Conservation (phyloP, 2,888 invertebrate species). For the Lobophora halterata region DNA sequence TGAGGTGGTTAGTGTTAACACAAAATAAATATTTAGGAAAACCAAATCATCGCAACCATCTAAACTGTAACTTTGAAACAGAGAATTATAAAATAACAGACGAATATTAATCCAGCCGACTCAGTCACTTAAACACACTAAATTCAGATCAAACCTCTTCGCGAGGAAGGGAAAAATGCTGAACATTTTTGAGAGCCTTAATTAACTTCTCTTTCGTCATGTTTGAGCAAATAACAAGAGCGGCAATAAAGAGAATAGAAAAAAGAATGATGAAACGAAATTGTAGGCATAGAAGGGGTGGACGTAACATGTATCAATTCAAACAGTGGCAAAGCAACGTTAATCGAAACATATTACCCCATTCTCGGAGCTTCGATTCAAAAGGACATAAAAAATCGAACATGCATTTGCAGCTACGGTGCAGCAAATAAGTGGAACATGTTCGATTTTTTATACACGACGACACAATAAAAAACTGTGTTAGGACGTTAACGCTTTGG, state of each 20-base stretch:
- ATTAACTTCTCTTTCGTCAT: conserved; percentile 24
- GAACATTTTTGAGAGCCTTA: conserved; percentile 19
- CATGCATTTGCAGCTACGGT: too few species aligned
- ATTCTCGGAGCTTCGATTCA: conserved; percentile 38
- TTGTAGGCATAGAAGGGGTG: conserved; percentile 14
- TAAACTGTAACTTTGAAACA: too few species aligned
- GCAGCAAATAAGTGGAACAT: too few species aligned
- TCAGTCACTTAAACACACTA: conserved; percentile 20
- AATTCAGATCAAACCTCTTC: conserved; percentile 17
- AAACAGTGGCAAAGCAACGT: conserved; percentile 49
- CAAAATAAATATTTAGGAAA: too few species aligned
- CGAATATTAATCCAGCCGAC: conserved; percentile 12
- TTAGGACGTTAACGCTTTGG: too few species aligned
- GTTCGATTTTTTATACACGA: too few species aligned
- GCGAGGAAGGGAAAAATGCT: conserved; percentile 10
- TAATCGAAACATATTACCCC: conserved; percentile 65
- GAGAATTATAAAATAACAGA: conserved; percentile 24
- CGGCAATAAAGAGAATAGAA: conserved; percentile 14
- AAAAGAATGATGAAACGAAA: conserved; percentile 10
- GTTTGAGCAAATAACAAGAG: conserved; percentile 17
- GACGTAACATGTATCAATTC: conserved; percentile 54
- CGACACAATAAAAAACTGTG: too few species aligned
- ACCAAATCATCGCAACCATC: too few species aligned
- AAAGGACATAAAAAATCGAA: conserved; percentile 48
- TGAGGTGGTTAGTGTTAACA: too few species aligned